Evolutionary conservation across 2,797 vertebrate genomes (phyloP).

Genomic region (Lacerta agilis): DNA sequence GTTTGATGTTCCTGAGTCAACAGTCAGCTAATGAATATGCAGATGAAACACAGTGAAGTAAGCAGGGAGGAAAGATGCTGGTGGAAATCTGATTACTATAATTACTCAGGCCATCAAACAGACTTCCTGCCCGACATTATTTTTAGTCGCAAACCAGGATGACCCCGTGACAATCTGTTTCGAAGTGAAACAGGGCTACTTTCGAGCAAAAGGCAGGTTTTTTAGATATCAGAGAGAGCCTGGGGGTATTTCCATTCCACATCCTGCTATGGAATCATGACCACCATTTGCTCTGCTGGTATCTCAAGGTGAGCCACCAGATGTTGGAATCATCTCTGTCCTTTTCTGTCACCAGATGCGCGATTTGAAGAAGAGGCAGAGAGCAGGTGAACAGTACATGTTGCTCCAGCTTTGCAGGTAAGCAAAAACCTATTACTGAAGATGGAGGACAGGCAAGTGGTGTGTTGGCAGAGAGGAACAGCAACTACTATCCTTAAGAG

Average conservation of each 20-base stretch:
- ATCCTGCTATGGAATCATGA: background rate
- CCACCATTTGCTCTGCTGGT: background rate
- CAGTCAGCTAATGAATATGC: background rate
- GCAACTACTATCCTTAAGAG: background rate
- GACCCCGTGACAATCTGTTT: background rate
- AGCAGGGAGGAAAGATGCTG: background rate
- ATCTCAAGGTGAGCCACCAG: background rate
- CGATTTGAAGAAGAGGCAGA: background rate
- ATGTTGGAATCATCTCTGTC: background rate
- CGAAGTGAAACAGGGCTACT: background rate
- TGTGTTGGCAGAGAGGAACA: background rate
- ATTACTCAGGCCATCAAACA: background rate
- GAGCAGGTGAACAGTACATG: background rate
- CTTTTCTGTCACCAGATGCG: background rate
- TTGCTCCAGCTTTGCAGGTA: background rate
- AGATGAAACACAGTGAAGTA: background rate
- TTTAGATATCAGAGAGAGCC: background rate
- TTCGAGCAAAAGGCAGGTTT: background rate
- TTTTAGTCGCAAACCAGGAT: background rate
- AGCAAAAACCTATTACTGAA: background rate
- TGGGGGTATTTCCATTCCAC: background rate
- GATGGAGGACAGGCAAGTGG: background rate
- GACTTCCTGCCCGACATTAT: background rate
- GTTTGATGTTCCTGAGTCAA: background rate
- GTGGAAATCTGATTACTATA: background rate